Percentiles rank a stretch among this genome's conserved stretches.
Conservation (phyloP, 2,888 invertebrate species). For the Stenodema calcarata region DNA sequence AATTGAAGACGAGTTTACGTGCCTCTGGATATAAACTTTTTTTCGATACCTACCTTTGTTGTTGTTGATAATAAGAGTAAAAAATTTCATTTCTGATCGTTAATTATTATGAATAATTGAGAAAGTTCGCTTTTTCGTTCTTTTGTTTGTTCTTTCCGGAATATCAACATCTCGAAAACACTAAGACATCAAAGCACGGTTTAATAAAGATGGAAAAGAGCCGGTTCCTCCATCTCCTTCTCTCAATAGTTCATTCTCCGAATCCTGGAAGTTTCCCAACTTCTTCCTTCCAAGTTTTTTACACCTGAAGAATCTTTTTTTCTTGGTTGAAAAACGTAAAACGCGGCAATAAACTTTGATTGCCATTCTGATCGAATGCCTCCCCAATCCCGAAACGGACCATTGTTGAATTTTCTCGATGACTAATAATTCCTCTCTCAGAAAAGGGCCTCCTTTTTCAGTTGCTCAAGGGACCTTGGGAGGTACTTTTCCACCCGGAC, state of each 20-base stretch:
- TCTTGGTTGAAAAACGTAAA: neutral
- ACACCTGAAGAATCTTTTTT: conserved; percentile 9
- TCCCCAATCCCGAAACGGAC: neutral
- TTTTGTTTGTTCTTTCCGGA: neutral
- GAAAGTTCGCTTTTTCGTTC: neutral
- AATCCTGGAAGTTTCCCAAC: neutral
- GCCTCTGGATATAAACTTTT: neutral
- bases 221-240: neutral
- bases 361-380: conserved; percentile 8
- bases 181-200: neutral
- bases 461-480: neutral
- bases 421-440: conserved; percentile 8
- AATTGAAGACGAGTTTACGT: no score
- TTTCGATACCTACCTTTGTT: neutral
- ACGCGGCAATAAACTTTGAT: conserved; percentile 10
- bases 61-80: neutral
- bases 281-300: neutral
- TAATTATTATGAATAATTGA: conserved; percentile 1
- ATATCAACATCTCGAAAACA: neutral
- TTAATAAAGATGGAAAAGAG: neutral
- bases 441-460: neutral
- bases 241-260: neutral
- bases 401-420: neutral
- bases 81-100: neutral
- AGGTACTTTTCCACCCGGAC: neutral